phyloP scores from a whole-genome alignment of 2,113 vertebrate species.

The Corythaixoides concolor region DNA sequence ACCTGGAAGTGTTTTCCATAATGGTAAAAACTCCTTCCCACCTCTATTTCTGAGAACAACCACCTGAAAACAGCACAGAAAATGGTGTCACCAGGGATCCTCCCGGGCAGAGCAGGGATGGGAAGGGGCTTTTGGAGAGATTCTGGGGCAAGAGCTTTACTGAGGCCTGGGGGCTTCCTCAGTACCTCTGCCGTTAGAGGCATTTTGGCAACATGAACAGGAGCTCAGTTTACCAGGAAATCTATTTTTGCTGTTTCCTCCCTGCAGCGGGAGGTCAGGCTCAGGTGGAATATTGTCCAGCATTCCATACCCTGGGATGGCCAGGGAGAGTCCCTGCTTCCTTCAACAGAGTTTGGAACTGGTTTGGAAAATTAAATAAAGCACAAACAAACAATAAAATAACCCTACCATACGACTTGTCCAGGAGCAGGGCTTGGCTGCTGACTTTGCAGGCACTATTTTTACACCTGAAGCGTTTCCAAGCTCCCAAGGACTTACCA shows the following conservation, averaged over 20 bases:
- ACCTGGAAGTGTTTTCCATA: neutral
- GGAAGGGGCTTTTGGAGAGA: neutral
- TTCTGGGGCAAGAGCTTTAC: neutral
- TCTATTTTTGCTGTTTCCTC: neutral
- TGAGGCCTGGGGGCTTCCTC: neutral
- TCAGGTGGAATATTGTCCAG: neutral
- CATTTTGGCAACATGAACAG: fast-evolving
- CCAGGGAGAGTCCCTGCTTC: neutral
- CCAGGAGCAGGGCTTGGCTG: neutral
- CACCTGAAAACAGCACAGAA: neutral
- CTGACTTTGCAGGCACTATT: conserved; percentile 5
- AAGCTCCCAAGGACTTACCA: neutral
- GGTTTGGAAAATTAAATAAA: neutral
- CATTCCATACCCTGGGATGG: neutral
- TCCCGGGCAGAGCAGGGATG: neutral
- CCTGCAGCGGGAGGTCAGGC: neutral
- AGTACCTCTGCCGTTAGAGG: neutral
- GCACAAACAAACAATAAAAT: too few species aligned
- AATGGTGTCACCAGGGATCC: neutral
- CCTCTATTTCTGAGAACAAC: neutral
- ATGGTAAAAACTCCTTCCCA: neutral
- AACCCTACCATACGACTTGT: too few species aligned
- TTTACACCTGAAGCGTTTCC: neutral
- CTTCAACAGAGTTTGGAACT: neutral
- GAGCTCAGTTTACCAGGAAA: neutral